Conservation (phyloP, 2,113 vertebrate species). For the Lichenostomus cassidix region DNA sequence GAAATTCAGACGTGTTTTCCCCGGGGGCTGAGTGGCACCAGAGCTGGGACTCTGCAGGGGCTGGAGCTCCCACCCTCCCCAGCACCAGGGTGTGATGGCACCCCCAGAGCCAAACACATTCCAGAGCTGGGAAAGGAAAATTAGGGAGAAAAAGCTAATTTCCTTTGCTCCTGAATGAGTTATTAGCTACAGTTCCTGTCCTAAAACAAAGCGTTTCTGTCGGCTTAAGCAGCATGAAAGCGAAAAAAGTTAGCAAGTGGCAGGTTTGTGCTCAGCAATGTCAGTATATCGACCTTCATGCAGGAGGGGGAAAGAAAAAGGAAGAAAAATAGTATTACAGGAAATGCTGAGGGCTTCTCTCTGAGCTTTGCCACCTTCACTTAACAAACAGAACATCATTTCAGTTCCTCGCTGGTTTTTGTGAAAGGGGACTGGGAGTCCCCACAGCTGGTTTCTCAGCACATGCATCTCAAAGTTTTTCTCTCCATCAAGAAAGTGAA, state of each 20-base stretch:
- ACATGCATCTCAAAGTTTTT: background rate
- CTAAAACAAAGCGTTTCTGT: background rate
- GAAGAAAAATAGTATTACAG: background rate
- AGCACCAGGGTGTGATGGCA: rapidly evolving
- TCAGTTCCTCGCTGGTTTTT: background rate
- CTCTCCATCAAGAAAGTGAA: background rate
- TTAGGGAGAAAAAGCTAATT: background rate
- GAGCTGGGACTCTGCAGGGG: rapidly evolving
- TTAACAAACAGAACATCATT: background rate
- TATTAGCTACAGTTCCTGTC: background rate
- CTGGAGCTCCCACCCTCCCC: background rate
- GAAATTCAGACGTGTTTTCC: rapidly evolving
- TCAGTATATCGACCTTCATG: too few relatives aligned
- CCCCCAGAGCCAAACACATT: background rate
- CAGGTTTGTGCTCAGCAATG: background rate
- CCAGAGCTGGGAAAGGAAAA: background rate
- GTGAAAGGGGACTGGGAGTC: background rate
- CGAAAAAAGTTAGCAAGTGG: background rate
- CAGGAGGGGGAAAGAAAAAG: background rate
- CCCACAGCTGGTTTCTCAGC: background rate
- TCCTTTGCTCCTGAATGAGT: background rate
- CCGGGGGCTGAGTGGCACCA: rapidly evolving
- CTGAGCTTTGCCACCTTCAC: background rate
- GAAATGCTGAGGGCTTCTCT: background rate
- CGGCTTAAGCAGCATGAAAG: background rate